phyloP scores from a whole-genome alignment of 2,888 invertebrate genomes.

The Lycaena phlaeas region DNA sequence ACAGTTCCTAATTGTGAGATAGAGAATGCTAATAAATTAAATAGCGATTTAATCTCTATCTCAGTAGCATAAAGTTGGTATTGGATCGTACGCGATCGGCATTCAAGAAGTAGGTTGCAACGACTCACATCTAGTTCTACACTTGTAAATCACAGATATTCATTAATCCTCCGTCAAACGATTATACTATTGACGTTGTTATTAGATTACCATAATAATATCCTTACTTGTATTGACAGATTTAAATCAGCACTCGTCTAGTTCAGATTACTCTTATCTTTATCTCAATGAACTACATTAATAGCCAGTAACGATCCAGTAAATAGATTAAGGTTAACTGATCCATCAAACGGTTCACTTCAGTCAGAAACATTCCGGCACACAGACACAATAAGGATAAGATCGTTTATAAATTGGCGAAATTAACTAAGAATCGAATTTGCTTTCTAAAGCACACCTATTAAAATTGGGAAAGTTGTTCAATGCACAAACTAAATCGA shows the following conservation, averaged over 20 bases:
- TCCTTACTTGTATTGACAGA: not conserved
- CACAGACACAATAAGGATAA: too few relatives aligned
- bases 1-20: slow-evolving; percentile 63
- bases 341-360: too few relatives aligned
- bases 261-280: slow-evolving; percentile 1
- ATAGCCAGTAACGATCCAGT: slow-evolving; percentile 1
- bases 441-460: slow-evolving; percentile 23
- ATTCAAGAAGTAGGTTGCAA: slow-evolving; percentile 70
- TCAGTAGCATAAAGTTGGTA: slow-evolving; percentile 39
- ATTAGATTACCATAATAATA: not conserved
- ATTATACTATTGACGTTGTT: slow-evolving; percentile 14
- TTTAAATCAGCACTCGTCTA: not conserved
- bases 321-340: slow-evolving; percentile 4
- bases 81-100: slow-evolving; percentile 42
- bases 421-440: slow-evolving; percentile 15
- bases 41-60: slow-evolving; percentile 39
- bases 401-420: too few relatives aligned
- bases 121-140: slow-evolving; percentile 55
- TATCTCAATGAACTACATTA: slow-evolving; percentile 1
- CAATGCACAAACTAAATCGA: slow-evolving; percentile 24
- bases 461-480: slow-evolving; percentile 24
- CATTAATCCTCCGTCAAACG: slow-evolving; percentile 49
- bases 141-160: slow-evolving; percentile 64
- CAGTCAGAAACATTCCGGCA: too few relatives aligned
- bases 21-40: slow-evolving; percentile 46